These are phyloP conservation scores for Petroica traversi DNA, from an alignment of 2,113 vertebrate genomes.

Conservation along the genomic window DNA sequence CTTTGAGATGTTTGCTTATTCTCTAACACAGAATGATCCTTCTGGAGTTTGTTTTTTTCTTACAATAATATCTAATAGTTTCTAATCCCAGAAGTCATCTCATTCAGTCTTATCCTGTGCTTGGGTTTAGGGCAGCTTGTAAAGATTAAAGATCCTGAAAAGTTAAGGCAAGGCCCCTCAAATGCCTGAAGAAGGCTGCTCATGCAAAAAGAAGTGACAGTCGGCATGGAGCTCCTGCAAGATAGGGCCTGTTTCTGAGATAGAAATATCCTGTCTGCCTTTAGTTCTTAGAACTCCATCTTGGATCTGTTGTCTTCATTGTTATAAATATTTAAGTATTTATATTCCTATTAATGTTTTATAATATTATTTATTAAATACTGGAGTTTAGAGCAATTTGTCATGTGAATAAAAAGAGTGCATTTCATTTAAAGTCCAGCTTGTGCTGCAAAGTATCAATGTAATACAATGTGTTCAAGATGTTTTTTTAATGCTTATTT, in stretches of 20 bases:
- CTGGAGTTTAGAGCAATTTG: constrained; percentile 25
- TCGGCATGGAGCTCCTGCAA: not conserved
- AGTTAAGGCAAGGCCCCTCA: not conserved
- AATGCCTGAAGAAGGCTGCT: not conserved
- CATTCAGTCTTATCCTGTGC: not conserved
- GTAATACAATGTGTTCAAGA: constrained; percentile 50
- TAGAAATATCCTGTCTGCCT: not conserved
- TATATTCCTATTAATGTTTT: constrained; percentile 55
- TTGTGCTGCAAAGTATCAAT: constrained; percentile 46
- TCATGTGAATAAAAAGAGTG: constrained; percentile 43
- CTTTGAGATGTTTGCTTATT: not conserved
- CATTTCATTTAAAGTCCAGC: constrained; percentile 48
- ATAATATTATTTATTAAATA: constrained; percentile 61
- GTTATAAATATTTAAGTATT: constrained; percentile 62
- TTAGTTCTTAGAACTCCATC: not conserved
- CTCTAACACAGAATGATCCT: not conserved
- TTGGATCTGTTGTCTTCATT: not conserved
- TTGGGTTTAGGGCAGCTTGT: not conserved
- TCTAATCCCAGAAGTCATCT: not conserved
- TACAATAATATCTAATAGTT: not conserved
- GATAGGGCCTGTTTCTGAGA: not conserved
- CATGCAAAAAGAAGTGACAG: not conserved
- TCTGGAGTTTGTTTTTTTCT: not conserved
- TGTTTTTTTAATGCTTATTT: constrained; percentile 70
- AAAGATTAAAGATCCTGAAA: not conserved